Conservation (phyloP, 2,888 invertebrate species). For the Homarus gammarus region DNA sequence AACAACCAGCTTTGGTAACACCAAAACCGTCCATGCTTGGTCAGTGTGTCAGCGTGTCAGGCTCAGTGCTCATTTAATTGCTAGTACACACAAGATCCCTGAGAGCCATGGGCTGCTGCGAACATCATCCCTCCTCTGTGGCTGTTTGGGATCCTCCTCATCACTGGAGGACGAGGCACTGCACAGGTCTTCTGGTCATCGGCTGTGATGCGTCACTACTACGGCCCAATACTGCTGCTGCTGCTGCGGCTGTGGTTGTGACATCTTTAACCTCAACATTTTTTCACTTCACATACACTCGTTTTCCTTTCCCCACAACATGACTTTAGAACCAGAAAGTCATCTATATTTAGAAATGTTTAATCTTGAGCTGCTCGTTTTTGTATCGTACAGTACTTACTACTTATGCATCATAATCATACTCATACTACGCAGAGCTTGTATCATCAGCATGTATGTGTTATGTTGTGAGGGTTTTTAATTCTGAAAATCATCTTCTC, state of each 20-base stretch:
- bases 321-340: conserved; percentile 52
- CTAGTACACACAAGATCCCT: conserved; percentile 58
- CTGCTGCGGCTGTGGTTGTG: conserved; percentile 67
- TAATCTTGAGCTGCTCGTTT: conserved; percentile 60
- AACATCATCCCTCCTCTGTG: conserved; percentile 23
- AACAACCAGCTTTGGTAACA: conserved; percentile 52
- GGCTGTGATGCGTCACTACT: conserved; percentile 68
- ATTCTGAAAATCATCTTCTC: conserved; percentile 59
- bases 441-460: conserved; percentile 68
- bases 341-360: conserved; percentile 58
- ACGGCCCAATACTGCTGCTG: conserved; percentile 46
- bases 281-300: conserved; percentile 45
- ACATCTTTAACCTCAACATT: conserved; percentile 58
- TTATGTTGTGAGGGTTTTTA: conserved; percentile 65
- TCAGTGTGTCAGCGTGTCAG: conserved; percentile 59
- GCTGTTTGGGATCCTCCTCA: conserved; percentile 41
- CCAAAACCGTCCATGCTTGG: conserved; percentile 34
- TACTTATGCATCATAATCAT: conserved; percentile 69
- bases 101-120: conserved; percentile 57
- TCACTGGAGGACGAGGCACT: conserved; percentile 54
- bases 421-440: conserved; percentile 66
- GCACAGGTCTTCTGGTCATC: conserved; percentile 71
- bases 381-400: conserved; percentile 59
- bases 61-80: conserved; percentile 51
- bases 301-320: conserved; percentile 54